Base-by-base conservation (phyloP, 2,797 vertebrate species). In the Acanthurus leucopareius region DNA sequence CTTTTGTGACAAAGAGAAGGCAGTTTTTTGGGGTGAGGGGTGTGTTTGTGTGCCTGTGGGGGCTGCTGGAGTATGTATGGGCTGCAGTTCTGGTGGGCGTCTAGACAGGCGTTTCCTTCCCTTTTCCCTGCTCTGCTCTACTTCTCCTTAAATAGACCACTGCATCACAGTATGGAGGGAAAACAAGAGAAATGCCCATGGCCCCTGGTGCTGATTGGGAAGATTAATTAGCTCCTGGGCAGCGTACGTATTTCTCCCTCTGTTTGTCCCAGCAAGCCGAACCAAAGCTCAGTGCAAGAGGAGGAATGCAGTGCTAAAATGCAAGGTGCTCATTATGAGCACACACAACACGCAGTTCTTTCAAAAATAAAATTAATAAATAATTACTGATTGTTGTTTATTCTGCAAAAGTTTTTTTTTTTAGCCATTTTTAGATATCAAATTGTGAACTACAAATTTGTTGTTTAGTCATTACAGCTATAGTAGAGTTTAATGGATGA, bases 51-150 rank as follows among this genome's bases (percentile, higher is more conserved):
- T 49, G 84, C 84, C 82, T 89, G 75, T 90, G 87, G 91, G 91
- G 83, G 89, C 88, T 93, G 86, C 92, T 95, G 94, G 95, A 94
- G 93, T 96, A 93, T 94, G 92, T 95, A 93, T 70, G 72, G 79
- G 77, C 88, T 48, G 71, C 81, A 86, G 91, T 92, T 90, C 90
- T 91, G 93, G 91, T 93, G 87, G 93, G 92, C 83, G 95, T 96
- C 95, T 96, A 96, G 95, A 95, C 94, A 94, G 94, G 89, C 92
- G 91, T 95, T 96, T 96, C 95, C 95, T 95, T 95, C 94, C 94
- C 90, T 76, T 92, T 83, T 62, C 83, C 84, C 83, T 85, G 90
- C 91, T 93, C 93, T 94, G 92, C 89, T 93, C 92, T 95, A 77
- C 93, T 92, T 95, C 93, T 94, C 83, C 88, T 92, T 91, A 93